phyloP scores from a whole-genome alignment of 2,113 vertebrate species.

The Nothocercus nigrocapillus region DNA sequence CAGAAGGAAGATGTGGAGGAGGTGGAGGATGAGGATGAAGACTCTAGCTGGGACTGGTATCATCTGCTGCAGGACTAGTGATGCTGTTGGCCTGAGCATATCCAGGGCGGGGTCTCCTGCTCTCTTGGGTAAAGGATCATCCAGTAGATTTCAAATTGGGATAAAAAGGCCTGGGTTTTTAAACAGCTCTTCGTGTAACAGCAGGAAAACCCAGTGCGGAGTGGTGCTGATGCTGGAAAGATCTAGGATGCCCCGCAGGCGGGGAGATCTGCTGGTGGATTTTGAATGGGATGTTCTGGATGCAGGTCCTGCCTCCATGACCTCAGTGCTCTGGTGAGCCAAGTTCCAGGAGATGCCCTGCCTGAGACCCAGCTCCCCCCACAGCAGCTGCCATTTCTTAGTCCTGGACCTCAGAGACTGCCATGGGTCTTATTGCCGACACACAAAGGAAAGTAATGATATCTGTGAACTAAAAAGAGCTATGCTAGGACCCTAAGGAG shows the following conservation, averaged over 20 bases:
- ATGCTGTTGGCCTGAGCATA: background rate
- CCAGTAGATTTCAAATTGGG: background rate
- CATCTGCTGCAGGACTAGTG: rapidly evolving
- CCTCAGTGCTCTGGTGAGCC: background rate
- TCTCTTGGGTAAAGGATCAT: background rate
- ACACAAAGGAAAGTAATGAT: background rate
- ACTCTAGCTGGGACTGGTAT: background rate
- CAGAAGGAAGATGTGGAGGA: background rate
- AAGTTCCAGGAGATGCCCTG: background rate
- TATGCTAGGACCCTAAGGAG: background rate
- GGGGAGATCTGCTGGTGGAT: background rate
- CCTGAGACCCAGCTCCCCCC: background rate
- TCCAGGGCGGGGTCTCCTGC: background rate
- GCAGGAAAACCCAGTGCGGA: background rate
- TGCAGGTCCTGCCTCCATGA: background rate
- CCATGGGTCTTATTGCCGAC: rapidly evolving
- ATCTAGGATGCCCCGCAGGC: rapidly evolving
- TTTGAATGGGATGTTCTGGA: background rate
- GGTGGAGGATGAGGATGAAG: background rate
- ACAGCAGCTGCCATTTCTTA: background rate
- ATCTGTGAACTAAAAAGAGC: background rate
- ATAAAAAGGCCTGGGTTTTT: background rate
- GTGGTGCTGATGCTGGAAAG: background rate
- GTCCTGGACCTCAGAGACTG: background rate
- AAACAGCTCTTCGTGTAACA: background rate